Conservation (phyloP, 1,140 invertebrate species). For the Brachionus manjavacas region DNA sequence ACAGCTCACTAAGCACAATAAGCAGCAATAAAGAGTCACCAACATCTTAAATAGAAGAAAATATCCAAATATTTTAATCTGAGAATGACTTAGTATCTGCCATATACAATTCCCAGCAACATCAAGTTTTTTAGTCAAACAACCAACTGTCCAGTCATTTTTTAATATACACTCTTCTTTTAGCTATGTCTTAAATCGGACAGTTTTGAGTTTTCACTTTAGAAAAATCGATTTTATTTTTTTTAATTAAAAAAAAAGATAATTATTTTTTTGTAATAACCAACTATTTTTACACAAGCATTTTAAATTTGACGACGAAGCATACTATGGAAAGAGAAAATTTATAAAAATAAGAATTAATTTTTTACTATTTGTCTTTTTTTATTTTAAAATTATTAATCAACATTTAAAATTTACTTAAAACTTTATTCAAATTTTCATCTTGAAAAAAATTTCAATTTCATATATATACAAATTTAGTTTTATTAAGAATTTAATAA, state of each 20-base stretch:
- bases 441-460: neutral
- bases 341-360: neutral
- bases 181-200: neutral
- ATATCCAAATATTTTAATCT: neutral
- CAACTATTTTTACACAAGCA: neutral
- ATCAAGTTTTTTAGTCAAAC: neutral
- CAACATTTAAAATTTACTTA: neutral
- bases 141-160: neutral
- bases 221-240: slow-evolving; percentile 1
- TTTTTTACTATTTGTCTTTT: neutral
- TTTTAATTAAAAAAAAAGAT: neutral
- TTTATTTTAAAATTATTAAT: neutral
- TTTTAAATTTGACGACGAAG: neutral
- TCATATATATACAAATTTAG: neutral
- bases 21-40: slow-evolving; percentile 41
- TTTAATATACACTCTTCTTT: neutral
- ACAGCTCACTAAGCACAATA: slow-evolving; percentile 9
- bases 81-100: neutral
- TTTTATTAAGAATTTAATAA: slow-evolving; percentile 7
- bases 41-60: neutral
- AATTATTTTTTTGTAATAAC: neutral
- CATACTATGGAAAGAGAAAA: neutral
- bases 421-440: slow-evolving; percentile 1
- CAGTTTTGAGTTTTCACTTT: neutral
- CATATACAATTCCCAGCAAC: neutral